Percentiles rank a stretch among this genome's conserved stretches.
Evolutionary conservation across 2,113 vertebrate species (phyloP).

Genomic region (Caracal caracal): DNA sequence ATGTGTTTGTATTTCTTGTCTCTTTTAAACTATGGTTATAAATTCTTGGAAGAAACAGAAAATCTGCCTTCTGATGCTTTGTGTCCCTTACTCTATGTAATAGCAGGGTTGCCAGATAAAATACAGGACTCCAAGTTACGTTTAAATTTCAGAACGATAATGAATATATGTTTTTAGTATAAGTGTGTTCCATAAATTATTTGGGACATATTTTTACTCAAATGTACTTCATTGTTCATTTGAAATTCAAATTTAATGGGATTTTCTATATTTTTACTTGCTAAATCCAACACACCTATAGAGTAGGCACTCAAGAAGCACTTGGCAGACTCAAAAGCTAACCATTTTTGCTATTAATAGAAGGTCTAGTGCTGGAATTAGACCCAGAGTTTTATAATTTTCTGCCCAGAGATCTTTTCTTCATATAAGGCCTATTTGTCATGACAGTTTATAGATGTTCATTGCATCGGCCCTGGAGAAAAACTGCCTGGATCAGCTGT

Average conservation of each 20-base stretch:
- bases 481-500: neutral
- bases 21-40: slow-evolving; percentile 23
- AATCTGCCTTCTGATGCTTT: neutral
- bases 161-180: neutral
- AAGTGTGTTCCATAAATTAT: neutral
- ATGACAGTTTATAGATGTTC: neutral
- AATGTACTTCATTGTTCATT: neutral
- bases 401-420: neutral
- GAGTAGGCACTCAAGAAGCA: neutral
- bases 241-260: neutral
- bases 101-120: neutral
- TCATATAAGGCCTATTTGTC: neutral
- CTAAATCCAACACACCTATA: neutral
- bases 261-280: neutral
- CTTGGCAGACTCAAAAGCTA: neutral
- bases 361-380: neutral
- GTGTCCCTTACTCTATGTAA: neutral
- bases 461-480: no score
- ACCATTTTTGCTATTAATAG: neutral
- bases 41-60: neutral
- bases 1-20: slow-evolving; percentile 29
- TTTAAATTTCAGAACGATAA: neutral
- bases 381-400: neutral
- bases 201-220: neutral
- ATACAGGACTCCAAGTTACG: neutral